Conservation (phyloP, 2,888 invertebrate genomes). For the Acronicta leporina region DNA sequence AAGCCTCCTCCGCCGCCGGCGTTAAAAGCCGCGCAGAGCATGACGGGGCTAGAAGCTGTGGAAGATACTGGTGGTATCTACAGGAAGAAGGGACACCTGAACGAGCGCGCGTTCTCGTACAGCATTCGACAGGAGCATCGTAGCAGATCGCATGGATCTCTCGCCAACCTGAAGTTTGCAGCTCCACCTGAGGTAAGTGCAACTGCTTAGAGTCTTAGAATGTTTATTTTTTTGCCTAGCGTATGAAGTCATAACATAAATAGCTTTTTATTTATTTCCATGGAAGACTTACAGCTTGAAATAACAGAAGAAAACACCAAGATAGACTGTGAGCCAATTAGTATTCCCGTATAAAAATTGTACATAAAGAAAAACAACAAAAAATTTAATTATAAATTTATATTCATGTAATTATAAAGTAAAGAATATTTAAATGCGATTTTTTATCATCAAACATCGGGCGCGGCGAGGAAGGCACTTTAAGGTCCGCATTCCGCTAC, state of each 20-base stretch:
- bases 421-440: neutral
- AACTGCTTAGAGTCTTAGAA: neutral
- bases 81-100: conserved; percentile 96
- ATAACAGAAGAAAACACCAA: no score
- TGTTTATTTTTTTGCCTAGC: neutral
- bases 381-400: no score
- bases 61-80: conserved; percentile 93
- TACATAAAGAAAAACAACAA: no score
- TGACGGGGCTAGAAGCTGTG: conserved; percentile 91
- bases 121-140: conserved; percentile 98
- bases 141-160: conserved; percentile 96
- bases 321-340: no score
- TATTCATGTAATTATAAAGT: conserved; percentile 6
- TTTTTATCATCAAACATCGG: conserved; percentile 14
- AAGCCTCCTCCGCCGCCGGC: conserved; percentile 90
- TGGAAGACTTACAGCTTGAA: no score
- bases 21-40: conserved; percentile 91
- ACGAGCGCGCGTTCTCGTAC: conserved; percentile 97
- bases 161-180: conserved; percentile 97
- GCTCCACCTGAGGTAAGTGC: conserved; percentile 90
- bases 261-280: no score
- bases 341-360: no score
- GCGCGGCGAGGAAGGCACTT: conserved; percentile 42
- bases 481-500: conserved; percentile 46
- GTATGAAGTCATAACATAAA: neutral